Evolutionary conservation across 2,113 vertebrate species (phyloP).

Genomic region (Toxostoma redivivum): DNA sequence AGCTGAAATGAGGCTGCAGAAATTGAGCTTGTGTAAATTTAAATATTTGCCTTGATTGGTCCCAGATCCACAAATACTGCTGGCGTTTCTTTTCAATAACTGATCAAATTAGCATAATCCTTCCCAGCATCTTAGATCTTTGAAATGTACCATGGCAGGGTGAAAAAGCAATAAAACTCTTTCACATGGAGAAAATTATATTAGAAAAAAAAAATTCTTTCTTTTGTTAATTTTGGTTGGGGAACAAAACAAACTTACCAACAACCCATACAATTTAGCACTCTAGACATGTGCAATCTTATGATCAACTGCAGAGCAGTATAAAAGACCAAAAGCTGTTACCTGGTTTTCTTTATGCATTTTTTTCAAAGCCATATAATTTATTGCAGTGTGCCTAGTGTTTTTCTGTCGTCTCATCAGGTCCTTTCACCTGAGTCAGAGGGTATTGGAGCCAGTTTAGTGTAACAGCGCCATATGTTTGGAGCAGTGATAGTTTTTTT

Average conservation of each 20-base stretch:
- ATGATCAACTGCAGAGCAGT: neutral
- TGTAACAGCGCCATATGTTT: constrained; percentile 63
- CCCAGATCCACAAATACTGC: neutral
- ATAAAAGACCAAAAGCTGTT: neutral
- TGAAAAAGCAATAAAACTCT: neutral
- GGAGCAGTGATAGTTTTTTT: constrained; percentile 30
- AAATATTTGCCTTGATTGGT: constrained; percentile 9
- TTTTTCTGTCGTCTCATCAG: neutral
- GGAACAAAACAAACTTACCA: neutral
- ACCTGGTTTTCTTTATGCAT: neutral
- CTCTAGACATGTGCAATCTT: neutral
- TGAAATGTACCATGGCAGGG: neutral
- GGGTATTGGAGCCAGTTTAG: constrained; percentile 14
- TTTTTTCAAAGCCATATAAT: neutral
- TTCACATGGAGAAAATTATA: neutral
- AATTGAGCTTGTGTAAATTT: constrained; percentile 8
- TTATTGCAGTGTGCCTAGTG: neutral
- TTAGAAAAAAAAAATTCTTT: neutral
- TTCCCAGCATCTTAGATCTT: neutral
- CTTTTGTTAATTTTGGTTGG: neutral
- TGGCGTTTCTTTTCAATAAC: neutral
- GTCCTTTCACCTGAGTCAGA: constrained; percentile 9
- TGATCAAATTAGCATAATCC: constrained; percentile 22
- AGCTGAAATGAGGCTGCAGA: constrained; percentile 3
- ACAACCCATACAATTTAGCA: neutral